Evolutionary conservation across 1,140 invertebrate genomes (phyloP).

Genomic region (Pantala flavescens): DNA sequence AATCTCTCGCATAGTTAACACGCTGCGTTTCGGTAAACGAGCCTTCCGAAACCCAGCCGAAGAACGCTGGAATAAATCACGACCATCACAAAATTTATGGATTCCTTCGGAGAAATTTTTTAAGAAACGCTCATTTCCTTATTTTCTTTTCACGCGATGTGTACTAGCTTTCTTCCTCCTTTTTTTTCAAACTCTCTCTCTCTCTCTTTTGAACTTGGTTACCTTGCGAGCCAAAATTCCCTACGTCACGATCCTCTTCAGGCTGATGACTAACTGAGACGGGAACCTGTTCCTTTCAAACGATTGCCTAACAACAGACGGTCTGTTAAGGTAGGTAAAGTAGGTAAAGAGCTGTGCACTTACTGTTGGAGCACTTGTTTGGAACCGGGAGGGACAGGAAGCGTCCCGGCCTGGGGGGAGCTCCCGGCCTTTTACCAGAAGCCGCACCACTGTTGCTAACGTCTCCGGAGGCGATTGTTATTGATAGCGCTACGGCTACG

Average conservation of each 20-base stretch:
- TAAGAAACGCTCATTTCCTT: background rate
- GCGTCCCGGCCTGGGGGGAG: slow-evolving; percentile 41
- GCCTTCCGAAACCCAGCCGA: too few species aligned
- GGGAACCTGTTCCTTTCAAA: background rate
- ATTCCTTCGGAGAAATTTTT: slow-evolving; percentile 2
- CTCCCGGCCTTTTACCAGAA: slow-evolving; percentile 3
- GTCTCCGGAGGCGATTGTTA: background rate
- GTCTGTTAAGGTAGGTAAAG: background rate
- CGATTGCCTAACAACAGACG: background rate
- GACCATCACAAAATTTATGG: background rate
- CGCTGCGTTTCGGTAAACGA: too few species aligned
- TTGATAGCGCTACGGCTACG: background rate
- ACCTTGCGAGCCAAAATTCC: background rate
- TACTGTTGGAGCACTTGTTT: slow-evolving; percentile 69
- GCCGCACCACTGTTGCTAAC: background rate
- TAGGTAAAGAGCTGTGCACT: slow-evolving; percentile 33
- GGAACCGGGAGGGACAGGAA: slow-evolving; percentile 67
- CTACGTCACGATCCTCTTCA: background rate
- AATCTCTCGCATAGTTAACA: too few species aligned
- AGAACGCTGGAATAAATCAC: too few species aligned
- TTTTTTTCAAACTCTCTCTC: background rate
- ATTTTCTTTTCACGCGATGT: background rate
- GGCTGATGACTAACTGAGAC: background rate
- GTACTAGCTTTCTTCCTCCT: background rate
- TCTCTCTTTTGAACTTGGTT: background rate